phyloP scores from a whole-genome alignment of 2,888 invertebrate species.

The Cheilosia vulpina region DNA sequence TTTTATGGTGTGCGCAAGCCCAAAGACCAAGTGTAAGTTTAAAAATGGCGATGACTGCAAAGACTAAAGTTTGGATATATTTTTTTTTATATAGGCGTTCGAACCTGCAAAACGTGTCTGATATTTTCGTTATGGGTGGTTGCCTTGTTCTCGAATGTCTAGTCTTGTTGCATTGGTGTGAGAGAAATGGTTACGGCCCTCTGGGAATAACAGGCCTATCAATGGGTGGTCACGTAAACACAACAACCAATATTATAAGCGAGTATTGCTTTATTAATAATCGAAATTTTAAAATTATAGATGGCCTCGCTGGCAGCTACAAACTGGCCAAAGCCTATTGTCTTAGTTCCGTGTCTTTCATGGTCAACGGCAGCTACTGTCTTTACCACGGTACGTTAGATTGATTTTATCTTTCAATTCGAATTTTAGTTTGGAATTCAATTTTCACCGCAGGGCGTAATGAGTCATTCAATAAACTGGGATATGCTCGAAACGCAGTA shows the following conservation, averaged over 20 bases:
- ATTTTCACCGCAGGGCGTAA: slow-evolving; percentile 90
- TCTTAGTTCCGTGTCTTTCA: slow-evolving; percentile 96
- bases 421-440: not conserved
- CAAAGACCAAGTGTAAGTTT: slow-evolving; percentile 89
- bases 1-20: slow-evolving; percentile 97
- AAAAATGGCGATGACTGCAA: not conserved
- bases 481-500: slow-evolving; percentile 94
- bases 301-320: slow-evolving; percentile 99
- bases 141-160: slow-evolving; percentile 96
- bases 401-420: too few species aligned
- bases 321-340: slow-evolving; percentile 97
- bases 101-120: slow-evolving; percentile 96
- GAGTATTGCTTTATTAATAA: not conserved
- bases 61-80: slow-evolving; percentile 24
- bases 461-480: slow-evolving; percentile 98
- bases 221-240: slow-evolving; percentile 98
- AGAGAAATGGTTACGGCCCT: slow-evolving; percentile 94
- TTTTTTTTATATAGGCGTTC: slow-evolving; percentile 87
- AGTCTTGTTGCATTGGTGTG: slow-evolving; percentile 97
- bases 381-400: slow-evolving; percentile 90
- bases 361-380: slow-evolving; percentile 99
- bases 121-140: slow-evolving; percentile 99
- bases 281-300: slow-evolving; percentile 84
- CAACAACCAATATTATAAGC: not conserved
- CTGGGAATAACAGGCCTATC: slow-evolving; percentile 97